Base-by-base conservation (phyloP, 2,797 vertebrate genomes). In the Uromys caudimaculatus region DNA sequence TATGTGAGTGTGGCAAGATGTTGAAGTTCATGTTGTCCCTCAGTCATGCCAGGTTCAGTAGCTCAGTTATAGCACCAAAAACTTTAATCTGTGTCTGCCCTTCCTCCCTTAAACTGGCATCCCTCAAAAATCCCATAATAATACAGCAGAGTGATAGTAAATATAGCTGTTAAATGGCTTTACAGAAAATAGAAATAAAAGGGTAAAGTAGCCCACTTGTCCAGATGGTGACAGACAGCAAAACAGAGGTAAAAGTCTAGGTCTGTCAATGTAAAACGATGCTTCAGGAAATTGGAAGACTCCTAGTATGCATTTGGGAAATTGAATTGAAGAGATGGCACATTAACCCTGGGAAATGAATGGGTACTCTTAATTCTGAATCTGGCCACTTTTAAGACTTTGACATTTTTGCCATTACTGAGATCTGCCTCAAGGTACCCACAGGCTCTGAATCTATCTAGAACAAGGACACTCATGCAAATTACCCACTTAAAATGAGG, bases 391-490 rank as follows among this genome's bases (percentile, higher is more conserved):
- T 83, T 94, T 95, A 95, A 79, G 87, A 81, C 35, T 94, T 92
- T 95, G 93, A 94, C 93, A 82, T 35, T 92, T 95, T 76, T 83
- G 24, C 56, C 52, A 77, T 97, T 91, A 87, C 12, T 1, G 13
- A 91, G 19, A 29, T 89, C 29, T 93, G 85, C 91, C 6, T 1
- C 17, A 27, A 88, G 87, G 52, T 13, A 60, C 84, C 76, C 62
- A 35, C 54, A 54, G 58, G 58, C 47, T 93, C 47, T 73, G 4
- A 62, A 27, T 81, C 87, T 95, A 35, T 27, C 52, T 91, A 81
- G n/a, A 94, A 89, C 47, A 91, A 95, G 83, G 69, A 88, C 71
- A 82, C 13, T 89, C 76, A 97, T 88, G 94, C 79, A 97, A 93
- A 11, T 47, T 16, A 91, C 47, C 73, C 69, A 95, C n/a, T 93